A percentile compares a stretch with the other conserved stretches of the same genome.
phyloP scores from a whole-genome alignment of 2,888 invertebrate genomes.

The Mythimna impura region DNA sequence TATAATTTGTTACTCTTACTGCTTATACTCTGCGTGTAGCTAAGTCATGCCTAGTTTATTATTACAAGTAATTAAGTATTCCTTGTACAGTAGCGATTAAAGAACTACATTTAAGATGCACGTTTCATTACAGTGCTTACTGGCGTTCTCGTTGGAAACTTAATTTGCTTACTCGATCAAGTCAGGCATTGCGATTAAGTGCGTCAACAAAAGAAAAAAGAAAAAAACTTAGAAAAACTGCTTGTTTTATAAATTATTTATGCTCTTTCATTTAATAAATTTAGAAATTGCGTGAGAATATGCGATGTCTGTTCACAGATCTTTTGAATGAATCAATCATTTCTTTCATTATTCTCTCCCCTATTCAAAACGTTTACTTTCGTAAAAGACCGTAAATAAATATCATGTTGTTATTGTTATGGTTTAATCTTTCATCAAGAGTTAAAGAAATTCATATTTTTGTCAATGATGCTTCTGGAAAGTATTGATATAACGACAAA shows the following conservation, averaged over 20 bases:
- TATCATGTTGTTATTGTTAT: conserved; percentile 4
- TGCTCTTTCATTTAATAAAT: too few species aligned
- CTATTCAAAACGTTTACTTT: not conserved
- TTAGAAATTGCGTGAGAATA: not conserved
- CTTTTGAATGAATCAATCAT: conserved; percentile 7
- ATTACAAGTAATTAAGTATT: conserved; percentile 6
- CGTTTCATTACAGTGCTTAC: conserved; percentile 1
- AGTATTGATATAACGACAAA: not conserved
- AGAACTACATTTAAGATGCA: conserved; percentile 13
- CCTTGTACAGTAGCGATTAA: conserved; percentile 12
- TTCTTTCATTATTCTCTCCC: conserved; percentile 7
- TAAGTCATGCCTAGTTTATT: not conserved
- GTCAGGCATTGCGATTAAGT: conserved; percentile 5
- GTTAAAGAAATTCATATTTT: not conserved
- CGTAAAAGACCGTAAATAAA: not conserved
- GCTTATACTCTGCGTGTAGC: not conserved
- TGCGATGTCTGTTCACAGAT: not conserved
- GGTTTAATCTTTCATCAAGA: not conserved
- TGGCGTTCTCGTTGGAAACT: conserved; percentile 21
- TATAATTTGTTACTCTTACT: not conserved
- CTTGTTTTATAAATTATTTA: not conserved
- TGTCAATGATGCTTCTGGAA: not conserved
- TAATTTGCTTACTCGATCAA: conserved; percentile 25
- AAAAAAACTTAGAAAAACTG: not conserved
- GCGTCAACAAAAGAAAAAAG: not conserved